These are phyloP conservation scores for Vidua chalybeata DNA, from an alignment of 2,113 vertebrate species.

Conservation along the genomic window DNA sequence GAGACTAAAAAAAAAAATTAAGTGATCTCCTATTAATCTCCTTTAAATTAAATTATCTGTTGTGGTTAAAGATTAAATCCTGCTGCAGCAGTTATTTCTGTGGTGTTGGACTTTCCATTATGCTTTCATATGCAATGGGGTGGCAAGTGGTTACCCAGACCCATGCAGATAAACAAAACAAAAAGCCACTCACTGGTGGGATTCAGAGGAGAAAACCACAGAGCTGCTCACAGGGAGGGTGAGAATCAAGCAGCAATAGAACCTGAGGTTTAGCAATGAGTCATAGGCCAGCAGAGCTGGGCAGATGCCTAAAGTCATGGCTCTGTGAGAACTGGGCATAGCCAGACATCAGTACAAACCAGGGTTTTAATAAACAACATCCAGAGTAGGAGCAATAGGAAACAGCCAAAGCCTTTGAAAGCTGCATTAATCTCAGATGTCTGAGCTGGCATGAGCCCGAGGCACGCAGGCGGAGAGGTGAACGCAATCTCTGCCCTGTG, in stretches of 20 bases:
- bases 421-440: not conserved
- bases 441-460: accelerated
- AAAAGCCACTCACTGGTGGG: not conserved
- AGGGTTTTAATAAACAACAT: not conserved
- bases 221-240: not conserved
- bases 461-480: not conserved
- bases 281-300: not conserved
- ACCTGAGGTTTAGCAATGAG: not conserved
- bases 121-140: not conserved
- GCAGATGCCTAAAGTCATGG: not conserved
- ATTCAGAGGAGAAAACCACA: not conserved
- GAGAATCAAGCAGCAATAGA: not conserved
- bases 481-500: not conserved
- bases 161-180: not conserved
- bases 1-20: not conserved
- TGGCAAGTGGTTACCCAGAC: not conserved
- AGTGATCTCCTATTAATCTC: not conserved
- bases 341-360: not conserved
- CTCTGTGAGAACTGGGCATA: not conserved
- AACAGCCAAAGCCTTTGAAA: not conserved
- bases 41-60: not conserved
- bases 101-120: not conserved
- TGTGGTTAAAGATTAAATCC: not conserved
- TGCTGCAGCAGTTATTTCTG: not conserved
- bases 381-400: not conserved